phyloP scores from a whole-genome alignment of 2,797 vertebrate genomes.

The Poeciliopsis turneri region DNA sequence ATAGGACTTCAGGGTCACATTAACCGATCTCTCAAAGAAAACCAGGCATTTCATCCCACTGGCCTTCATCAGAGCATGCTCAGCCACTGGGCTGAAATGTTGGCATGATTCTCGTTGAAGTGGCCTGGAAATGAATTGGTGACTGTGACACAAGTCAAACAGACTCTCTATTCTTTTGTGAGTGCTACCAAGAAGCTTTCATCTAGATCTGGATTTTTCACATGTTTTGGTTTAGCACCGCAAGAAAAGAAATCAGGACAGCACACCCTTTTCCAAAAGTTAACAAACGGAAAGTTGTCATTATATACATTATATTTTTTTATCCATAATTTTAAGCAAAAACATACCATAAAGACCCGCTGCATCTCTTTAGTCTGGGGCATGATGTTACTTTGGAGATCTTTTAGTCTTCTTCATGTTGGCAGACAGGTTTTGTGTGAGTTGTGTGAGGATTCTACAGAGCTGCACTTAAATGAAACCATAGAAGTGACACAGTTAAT shows the following conservation, averaged over 20 bases:
- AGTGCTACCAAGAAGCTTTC: neutral
- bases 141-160: neutral
- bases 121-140: slow-evolving; percentile 7
- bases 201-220: neutral
- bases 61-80: slow-evolving; percentile 1
- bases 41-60: slow-evolving; percentile 8
- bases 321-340: neutral
- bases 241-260: neutral
- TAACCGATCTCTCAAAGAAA: slow-evolving; percentile 3
- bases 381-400: neutral
- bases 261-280: neutral
- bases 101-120: slow-evolving; percentile 2
- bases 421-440: neutral
- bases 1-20: neutral
- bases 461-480: neutral
- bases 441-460: neutral
- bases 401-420: neutral
- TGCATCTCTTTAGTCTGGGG: neutral
- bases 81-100: neutral
- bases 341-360: neutral
- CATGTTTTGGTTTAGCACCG: neutral
- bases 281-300: neutral
- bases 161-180: neutral
- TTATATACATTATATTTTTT: neutral
- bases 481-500: neutral